A percentile compares a stretch with the other conserved stretches of the same genome.
These are phyloP conservation scores for Petrocephalus sullivani DNA, from an alignment of 2,797 vertebrate genomes.

Conservation along the genomic window DNA sequence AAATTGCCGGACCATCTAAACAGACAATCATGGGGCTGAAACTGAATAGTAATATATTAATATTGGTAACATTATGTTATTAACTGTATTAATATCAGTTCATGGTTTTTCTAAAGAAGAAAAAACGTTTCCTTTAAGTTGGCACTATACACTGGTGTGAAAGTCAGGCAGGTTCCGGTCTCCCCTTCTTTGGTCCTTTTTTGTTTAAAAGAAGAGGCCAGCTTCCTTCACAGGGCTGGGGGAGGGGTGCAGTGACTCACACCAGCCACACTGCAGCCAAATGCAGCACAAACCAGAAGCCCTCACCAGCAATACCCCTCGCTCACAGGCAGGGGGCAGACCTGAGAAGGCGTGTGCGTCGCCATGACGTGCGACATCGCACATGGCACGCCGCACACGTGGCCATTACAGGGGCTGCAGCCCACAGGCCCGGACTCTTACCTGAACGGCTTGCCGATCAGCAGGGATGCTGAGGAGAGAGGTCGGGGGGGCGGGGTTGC, in stretches of 20 bases:
- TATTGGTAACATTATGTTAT: background rate
- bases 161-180: background rate
- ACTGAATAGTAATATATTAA: background rate
- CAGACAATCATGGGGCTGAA: background rate
- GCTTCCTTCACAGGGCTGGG: background rate
- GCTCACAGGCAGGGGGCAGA: background rate
- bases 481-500: slow-evolving; percentile 65
- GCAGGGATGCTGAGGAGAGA: slow-evolving; percentile 74
- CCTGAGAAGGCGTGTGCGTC: background rate
- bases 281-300: background rate
- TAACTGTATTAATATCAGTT: background rate
- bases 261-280: background rate
- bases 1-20: background rate
- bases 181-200: background rate
- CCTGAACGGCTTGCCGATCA: slow-evolving; percentile 84
- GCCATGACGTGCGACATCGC: background rate
- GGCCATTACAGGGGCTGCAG: background rate
- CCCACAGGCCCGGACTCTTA: slow-evolving; percentile 46
- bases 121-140: background rate
- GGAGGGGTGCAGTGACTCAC: background rate
- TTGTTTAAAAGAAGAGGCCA: background rate
- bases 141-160: background rate
- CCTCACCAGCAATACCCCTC: background rate
- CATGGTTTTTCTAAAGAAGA: background rate
- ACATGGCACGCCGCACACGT: background rate